Conservation (phyloP, 2,888 invertebrate genomes). For the Epirrhoe alternata region DNA sequence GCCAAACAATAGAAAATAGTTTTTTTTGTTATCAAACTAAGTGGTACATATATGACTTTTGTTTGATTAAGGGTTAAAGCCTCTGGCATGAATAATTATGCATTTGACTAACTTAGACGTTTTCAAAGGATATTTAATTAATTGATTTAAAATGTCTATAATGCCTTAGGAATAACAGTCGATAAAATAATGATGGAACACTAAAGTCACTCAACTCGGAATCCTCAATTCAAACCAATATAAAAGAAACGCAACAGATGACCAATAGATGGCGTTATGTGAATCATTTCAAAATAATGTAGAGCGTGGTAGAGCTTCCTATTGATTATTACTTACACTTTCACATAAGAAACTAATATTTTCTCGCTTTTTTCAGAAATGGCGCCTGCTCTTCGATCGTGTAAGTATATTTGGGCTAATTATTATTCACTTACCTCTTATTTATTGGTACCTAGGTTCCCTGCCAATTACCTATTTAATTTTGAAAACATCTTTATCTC, state of each 20-base stretch:
- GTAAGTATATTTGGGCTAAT: slow-evolving; percentile 75
- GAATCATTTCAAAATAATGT: slow-evolving; percentile 4
- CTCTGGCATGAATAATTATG: too few relatives aligned
- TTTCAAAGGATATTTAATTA: too few relatives aligned
- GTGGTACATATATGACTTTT: too few relatives aligned
- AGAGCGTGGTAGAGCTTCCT: not conserved
- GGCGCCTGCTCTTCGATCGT: slow-evolving; percentile 94
- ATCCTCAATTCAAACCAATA: not conserved
- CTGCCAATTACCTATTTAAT: slow-evolving; percentile 17
- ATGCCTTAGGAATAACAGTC: too few relatives aligned
- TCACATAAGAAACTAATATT: not conserved
- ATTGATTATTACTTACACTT: not conserved
- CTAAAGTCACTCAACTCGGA: too few relatives aligned
- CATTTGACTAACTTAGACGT: too few relatives aligned
- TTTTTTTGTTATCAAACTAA: too few relatives aligned
- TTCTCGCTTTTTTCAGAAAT: slow-evolving; percentile 88
- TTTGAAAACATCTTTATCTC: slow-evolving; percentile 55
- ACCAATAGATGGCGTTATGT: slow-evolving; percentile 20
- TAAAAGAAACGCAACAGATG: not conserved
- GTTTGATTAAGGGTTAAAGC: too few relatives aligned
- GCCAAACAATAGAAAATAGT: too few relatives aligned
- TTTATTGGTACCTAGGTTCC: too few relatives aligned
- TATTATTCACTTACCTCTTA: not conserved
- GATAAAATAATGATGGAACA: too few relatives aligned
- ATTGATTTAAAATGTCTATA: too few relatives aligned